Evolutionary conservation across 2,888 invertebrate species (phyloP).

Genomic region (Zhuqinia jingwanae): DNA sequence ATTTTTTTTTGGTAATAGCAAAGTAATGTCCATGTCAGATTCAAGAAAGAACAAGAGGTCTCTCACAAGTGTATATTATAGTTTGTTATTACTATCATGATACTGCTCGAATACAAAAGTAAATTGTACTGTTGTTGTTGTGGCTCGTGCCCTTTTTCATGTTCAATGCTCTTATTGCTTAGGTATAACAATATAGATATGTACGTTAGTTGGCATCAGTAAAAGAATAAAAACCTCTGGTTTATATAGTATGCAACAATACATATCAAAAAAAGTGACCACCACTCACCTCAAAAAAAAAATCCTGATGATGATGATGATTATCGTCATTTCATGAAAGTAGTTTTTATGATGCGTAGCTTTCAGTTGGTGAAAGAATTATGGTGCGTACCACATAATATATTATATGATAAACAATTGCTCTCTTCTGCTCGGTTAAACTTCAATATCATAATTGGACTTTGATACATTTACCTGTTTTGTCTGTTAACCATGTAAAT

Average conservation of each 20-base stretch:
- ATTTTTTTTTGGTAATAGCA: conserved; percentile 40
- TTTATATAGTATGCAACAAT: conserved; percentile 12
- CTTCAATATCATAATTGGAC: conserved; percentile 55
- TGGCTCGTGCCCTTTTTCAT: conserved; percentile 59
- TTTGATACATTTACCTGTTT: conserved; percentile 54
- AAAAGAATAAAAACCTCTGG: conserved; percentile 39
- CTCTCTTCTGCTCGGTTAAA: background rate
- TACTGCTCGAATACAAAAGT: background rate
- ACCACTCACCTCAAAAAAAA: conserved; percentile 7
- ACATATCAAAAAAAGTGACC: no score
- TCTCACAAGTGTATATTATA: background rate
- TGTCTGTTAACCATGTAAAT: conserved; percentile 28
- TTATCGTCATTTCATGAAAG: conserved; percentile 53
- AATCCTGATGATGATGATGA: conserved; percentile 57
- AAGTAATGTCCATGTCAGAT: conserved; percentile 53
- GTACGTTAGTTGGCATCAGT: background rate
- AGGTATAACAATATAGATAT: no score
- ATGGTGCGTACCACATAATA: conserved; percentile 42
- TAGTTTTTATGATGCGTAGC: conserved; percentile 42
- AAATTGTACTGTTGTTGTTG: conserved; percentile 1
- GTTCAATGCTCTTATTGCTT: no score
- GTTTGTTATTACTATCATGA: background rate
- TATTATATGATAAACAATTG: conserved; percentile 35
- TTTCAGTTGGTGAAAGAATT: conserved; percentile 45
- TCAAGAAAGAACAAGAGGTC: conserved; percentile 9